Percentiles rank a stretch among this genome's conserved stretches.
Evolutionary conservation across 2,113 vertebrate genomes (phyloP).

Genomic region (Nerophis lumbriciformis): DNA sequence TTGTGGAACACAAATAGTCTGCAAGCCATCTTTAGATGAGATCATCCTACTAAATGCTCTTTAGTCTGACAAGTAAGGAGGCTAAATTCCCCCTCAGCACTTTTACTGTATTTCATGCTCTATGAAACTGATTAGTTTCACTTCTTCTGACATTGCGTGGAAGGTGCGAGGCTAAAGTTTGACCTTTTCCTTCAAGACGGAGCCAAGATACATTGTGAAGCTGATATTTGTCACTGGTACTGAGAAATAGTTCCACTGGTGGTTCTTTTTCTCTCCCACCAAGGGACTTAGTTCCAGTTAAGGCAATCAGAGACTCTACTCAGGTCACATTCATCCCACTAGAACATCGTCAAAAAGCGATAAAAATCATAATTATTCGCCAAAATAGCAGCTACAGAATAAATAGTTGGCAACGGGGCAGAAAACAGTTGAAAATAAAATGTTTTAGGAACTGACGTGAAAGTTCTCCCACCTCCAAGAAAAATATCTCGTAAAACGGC

Average conservation of each 20-base stretch:
- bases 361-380: no score
- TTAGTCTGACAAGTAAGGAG: constrained; percentile 42
- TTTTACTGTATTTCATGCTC: constrained; percentile 68
- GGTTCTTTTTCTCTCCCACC: constrained; percentile 62
- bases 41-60: constrained; percentile 50
- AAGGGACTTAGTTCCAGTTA: constrained; percentile 58
- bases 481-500: no score
- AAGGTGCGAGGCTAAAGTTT: constrained; percentile 54
- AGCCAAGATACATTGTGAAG: constrained; percentile 38
- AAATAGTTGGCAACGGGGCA: no score
- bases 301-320: no score
- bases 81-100: constrained; percentile 60
- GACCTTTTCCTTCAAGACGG: constrained; percentile 60
- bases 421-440: no score
- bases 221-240: constrained; percentile 41
- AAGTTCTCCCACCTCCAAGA: no score
- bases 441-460: no score
- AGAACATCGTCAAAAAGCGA: no score
- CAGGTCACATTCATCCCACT: no score
- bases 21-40: no score
- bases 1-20: no score
- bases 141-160: constrained; percentile 65
- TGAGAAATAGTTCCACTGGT: constrained; percentile 55
- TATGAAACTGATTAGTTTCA: constrained; percentile 72
- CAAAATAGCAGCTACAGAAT: no score